Conservation (phyloP, 35 echinoderm and acorn worm genomes). For the Amphiura filiformis region DNA sequence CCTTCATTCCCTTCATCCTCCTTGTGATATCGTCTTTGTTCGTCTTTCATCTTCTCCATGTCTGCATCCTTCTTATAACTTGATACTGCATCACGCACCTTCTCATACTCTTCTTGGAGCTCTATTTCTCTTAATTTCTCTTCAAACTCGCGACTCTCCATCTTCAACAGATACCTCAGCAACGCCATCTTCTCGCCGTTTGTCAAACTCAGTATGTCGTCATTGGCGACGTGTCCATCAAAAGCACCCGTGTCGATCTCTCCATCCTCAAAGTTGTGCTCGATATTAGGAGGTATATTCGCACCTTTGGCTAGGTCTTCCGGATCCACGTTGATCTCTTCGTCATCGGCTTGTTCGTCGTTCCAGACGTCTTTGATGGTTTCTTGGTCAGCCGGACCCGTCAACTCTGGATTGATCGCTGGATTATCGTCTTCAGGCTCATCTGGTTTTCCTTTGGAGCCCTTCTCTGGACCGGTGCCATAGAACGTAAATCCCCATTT, state of each 20-base stretch:
- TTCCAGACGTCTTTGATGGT: conserved; percentile 75
- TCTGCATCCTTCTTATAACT: background rate
- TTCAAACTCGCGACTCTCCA: background rate
- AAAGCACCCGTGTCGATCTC: conserved; percentile 38
- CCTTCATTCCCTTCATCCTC: too few species aligned
- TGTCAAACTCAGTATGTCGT: background rate
- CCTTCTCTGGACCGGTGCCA: conserved; percentile 11
- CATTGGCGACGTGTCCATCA: conserved; percentile 18
- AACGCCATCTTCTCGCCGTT: background rate
- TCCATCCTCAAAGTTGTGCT: conserved; percentile 60
- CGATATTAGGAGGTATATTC: conserved; percentile 61
- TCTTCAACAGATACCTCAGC: background rate
- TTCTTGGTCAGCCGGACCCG: conserved; percentile 44
- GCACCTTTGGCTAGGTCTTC: conserved; percentile 50
- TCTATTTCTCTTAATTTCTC: background rate
- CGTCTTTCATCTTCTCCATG: background rate
- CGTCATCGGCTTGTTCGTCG: conserved; percentile 60
- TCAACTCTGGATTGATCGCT: conserved; percentile 49
- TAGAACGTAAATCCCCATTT: conserved; percentile 64
- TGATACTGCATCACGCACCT: background rate
- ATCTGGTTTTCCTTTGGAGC: background rate
- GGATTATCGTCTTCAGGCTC: conserved; percentile 13
- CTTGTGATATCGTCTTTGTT: too few species aligned
- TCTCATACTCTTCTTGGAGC: background rate
- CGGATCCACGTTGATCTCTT: conserved; percentile 76